Percentiles rank a stretch among this genome's conserved stretches.
phyloP scores from a whole-genome alignment of 53 echinoderm and acorn worm genomes.

The Temnopleurus reevesii region DNA sequence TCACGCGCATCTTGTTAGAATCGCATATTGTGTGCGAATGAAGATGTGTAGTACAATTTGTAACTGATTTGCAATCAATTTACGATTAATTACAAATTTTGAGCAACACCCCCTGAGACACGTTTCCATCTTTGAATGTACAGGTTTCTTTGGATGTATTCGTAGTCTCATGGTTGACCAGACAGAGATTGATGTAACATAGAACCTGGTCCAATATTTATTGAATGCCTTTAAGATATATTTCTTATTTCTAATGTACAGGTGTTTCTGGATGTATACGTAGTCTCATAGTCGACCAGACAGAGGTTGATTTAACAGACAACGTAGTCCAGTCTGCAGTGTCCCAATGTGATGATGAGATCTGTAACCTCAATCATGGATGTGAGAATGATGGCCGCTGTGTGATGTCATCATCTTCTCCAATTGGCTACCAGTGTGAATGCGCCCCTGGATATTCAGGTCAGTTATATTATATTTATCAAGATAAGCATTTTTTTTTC shows the following conservation, averaged over 20 bases:
- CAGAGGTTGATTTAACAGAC: slow-evolving; percentile 51
- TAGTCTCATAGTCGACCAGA: slow-evolving; percentile 57
- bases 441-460: slow-evolving; percentile 82
- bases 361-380: slow-evolving; percentile 76
- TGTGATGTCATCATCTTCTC: slow-evolving; percentile 41
- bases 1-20: too few relatives aligned
- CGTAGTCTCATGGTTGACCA: slow-evolving; percentile 63
- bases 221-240: too few relatives aligned
- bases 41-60: too few relatives aligned
- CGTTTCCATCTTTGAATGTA: too few relatives aligned
- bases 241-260: too few relatives aligned
- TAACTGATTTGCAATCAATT: too few relatives aligned
- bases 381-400: slow-evolving; percentile 82
- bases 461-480: background rate
- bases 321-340: slow-evolving; percentile 63
- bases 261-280: slow-evolving; percentile 88
- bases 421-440: slow-evolving; percentile 73
- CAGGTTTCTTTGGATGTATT: slow-evolving; percentile 89
- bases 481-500: background rate
- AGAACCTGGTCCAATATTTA: slow-evolving; percentile 55
- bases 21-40: too few relatives aligned
- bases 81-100: too few relatives aligned
- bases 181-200: slow-evolving; percentile 51
- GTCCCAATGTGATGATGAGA: slow-evolving; percentile 69
- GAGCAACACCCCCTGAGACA: too few relatives aligned